Evolutionary conservation across 2,113 vertebrate species (phyloP), one percentile per base, ranked within the genome.

Genomic region (Paedocypris sp.): DNA sequence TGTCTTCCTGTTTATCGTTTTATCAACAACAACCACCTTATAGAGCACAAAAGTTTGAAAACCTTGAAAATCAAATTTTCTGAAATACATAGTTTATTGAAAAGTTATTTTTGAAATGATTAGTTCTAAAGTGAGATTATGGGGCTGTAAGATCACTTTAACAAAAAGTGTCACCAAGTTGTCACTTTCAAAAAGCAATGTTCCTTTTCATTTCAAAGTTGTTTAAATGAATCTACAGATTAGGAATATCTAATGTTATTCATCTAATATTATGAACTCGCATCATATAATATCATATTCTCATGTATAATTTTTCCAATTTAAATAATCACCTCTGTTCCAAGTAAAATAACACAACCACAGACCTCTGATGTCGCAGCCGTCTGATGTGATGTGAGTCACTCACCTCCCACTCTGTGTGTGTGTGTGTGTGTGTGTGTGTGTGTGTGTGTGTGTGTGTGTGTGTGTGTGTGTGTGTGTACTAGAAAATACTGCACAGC

Each of bases 381-480:
- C 59, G 52, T 66, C 47, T 65, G 33, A 47, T 67, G 29, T 53
- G 31, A 47, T 43, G 45, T 36, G 45, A 66, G 47, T 46, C 46
- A 58, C 45, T 33, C 48, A 53, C 57, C 41, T 33, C 48, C 64
- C 26, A 36, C 49, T 39, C 60, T 12, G 5, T 19, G 9, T 31
- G 4, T 49, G 15, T 31, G 13, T 29, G 46, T 31, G 25, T 48
- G 7, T 47, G 6, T 47, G 45, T 26, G 45, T 26, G 43, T 20
- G 26, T 39, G 20, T 28, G 28, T 22, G 36, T 31, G 38, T 12
- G 9, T 32, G 39, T 20, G 10, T 45, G 58, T 39, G 32, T 32
- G 32, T 32, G 16, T 45, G 48, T n/a, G 18, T 4, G 11, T 4
- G 8, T 25, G 16, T 19, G 28, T 13, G 13, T n/a, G n/a, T n/a